Evolutionary conservation across 2,797 vertebrate genomes (phyloP).

Genomic region (Epinephelus coioides): DNA sequence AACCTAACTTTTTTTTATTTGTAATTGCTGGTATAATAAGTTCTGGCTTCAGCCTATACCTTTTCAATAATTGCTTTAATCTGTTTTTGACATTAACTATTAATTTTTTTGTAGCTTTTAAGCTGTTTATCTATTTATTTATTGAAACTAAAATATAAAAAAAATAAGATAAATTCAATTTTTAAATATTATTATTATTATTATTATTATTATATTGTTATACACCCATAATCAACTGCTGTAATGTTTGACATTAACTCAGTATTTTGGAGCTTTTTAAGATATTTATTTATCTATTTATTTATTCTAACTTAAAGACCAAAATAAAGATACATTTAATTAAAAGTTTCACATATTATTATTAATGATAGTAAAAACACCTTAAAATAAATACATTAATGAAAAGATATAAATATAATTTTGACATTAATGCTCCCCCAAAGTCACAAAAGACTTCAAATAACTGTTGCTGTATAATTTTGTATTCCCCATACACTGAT

Average conservation of each 20-base stretch:
- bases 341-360: no score
- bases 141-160: background rate
- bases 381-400: background rate
- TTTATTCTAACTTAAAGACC: no score
- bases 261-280: no score
- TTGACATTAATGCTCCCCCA: background rate
- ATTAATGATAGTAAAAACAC: background rate
- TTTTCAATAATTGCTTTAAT: background rate
- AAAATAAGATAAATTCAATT: background rate
- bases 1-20: background rate
- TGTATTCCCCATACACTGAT: background rate
- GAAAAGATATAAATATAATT: background rate
- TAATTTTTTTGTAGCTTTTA: background rate
- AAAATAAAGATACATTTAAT: no score
- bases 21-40: no score
- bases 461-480: slow-evolving; percentile 1
- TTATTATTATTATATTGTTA: background rate
- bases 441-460: background rate
- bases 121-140: background rate
- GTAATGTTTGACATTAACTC: no score
- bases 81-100: background rate
- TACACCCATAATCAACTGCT: background rate
- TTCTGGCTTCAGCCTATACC: background rate
- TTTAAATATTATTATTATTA: background rate
- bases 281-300: no score